Evolutionary conservation across 2,797 vertebrate species (phyloP).

Genomic region (Smutsia temminckii): DNA sequence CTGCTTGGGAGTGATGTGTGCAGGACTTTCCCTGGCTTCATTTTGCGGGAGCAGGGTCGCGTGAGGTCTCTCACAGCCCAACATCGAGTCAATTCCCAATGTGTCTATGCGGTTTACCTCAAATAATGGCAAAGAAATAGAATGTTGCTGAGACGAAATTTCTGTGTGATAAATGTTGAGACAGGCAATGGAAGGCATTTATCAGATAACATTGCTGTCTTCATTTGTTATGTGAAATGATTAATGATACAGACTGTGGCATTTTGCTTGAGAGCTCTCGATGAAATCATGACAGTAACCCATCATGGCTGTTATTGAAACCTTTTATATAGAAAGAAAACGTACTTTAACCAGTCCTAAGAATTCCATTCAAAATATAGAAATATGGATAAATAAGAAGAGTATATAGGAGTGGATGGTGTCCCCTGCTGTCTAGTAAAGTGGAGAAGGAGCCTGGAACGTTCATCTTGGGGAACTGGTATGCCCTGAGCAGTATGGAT

Average conservation of each 20-base stretch:
- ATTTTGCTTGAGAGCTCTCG: slow-evolving; percentile 79
- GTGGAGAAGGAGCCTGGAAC: not conserved
- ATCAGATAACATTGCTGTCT: slow-evolving; percentile 77
- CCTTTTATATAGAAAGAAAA: not conserved
- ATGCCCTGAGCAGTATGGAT: fast-evolving
- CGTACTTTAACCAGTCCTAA: slow-evolving; percentile 59
- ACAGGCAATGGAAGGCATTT: slow-evolving; percentile 78
- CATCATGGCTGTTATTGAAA: slow-evolving; percentile 67
- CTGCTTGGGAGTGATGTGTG: not conserved
- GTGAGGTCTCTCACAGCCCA: not conserved
- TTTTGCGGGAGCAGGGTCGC: slow-evolving; percentile 61
- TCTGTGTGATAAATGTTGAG: slow-evolving; percentile 80
- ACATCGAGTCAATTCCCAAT: slow-evolving; percentile 58
- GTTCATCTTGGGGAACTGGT: not conserved
- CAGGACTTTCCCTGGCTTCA: not conserved
- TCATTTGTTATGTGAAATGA: slow-evolving; percentile 81
- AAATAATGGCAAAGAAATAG: slow-evolving; percentile 77
- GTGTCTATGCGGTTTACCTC: slow-evolving; percentile 67
- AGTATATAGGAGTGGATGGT: fast-evolving
- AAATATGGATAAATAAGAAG: not conserved
- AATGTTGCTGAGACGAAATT: slow-evolving; percentile 64
- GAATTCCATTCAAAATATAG: slow-evolving; percentile 51
- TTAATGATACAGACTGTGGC: slow-evolving; percentile 79
- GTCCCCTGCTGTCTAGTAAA: not conserved
- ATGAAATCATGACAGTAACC: slow-evolving; percentile 76